These are phyloP conservation scores for Andrena minutula DNA, from an alignment of 2,888 invertebrate species.

Conservation along the genomic window DNA sequence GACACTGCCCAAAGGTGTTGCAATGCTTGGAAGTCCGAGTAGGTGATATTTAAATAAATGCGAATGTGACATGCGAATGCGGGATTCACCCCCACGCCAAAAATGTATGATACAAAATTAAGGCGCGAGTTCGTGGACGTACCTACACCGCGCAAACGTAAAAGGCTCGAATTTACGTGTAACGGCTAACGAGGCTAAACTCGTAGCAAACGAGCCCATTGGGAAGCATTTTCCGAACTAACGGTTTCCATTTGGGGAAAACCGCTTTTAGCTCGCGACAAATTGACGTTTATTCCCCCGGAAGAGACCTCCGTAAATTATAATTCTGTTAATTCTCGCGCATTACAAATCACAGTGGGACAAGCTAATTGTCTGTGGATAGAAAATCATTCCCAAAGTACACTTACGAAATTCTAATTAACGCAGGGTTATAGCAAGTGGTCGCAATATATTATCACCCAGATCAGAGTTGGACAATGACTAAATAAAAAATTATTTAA, in stretches of 20 bases:
- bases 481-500: no score
- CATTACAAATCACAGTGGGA: neutral
- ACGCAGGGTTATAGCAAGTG: no score
- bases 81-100: no score
- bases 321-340: neutral
- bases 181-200: conserved; percentile 38
- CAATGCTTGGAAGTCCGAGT: no score
- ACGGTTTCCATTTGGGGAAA: conserved; percentile 3
- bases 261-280: neutral
- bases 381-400: neutral
- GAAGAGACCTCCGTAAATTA: neutral
- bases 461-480: no score
- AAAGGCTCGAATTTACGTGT: conserved; percentile 6
- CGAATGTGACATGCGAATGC: neutral
- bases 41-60: neutral
- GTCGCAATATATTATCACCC: no score
- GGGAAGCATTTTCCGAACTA: conserved; percentile 32
- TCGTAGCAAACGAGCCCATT: conserved; percentile 36
- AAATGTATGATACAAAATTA: neutral
- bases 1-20: neutral
- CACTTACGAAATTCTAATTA: neutral
- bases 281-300: conserved; percentile 12
- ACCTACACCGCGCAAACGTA: neutral
- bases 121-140: neutral
- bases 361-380: neutral